Conservation (phyloP, 1,140 invertebrate genomes). For the Drosophila pruinosa region DNA sequence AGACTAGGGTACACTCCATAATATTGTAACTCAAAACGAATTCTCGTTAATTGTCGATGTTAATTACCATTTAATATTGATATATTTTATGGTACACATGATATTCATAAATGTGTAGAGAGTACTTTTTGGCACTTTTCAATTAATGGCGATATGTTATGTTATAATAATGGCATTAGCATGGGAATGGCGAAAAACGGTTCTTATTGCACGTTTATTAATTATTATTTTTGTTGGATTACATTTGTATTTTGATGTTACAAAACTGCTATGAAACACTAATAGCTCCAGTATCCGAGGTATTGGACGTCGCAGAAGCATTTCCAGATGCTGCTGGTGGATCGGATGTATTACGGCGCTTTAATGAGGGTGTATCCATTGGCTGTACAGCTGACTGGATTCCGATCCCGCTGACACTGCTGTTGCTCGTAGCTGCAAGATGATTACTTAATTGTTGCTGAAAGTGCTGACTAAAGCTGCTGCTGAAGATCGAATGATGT, state of each 20-base stretch:
- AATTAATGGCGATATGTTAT: slow-evolving; percentile 52
- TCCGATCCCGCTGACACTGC: not conserved
- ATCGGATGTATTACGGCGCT: slow-evolving; percentile 47
- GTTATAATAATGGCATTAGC: slow-evolving; percentile 44
- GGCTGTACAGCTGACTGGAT: slow-evolving; percentile 13
- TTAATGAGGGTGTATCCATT: slow-evolving; percentile 24
- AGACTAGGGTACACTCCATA: slow-evolving; percentile 1
- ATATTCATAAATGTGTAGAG: slow-evolving; percentile 10
- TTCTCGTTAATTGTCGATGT: not conserved
- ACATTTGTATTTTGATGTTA: not conserved
- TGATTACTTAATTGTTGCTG: slow-evolving; percentile 66
- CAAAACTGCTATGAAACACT: slow-evolving; percentile 73
- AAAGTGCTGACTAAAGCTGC: slow-evolving; percentile 66
- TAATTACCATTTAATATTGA: not conserved
- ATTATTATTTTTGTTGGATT: not conserved
- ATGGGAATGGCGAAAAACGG: not conserved
- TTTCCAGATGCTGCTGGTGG: slow-evolving; percentile 25
- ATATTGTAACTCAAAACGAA: not conserved
- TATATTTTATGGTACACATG: slow-evolving; percentile 3
- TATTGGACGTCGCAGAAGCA: slow-evolving; percentile 21
- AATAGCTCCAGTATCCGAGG: slow-evolving; percentile 71
- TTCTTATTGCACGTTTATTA: slow-evolving; percentile 45
- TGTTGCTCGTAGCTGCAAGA: slow-evolving; percentile 23
- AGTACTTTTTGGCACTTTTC: slow-evolving; percentile 53
- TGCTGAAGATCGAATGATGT: slow-evolving; percentile 51